Percentiles rank a stretch among this genome's conserved stretches.
phyloP scores from a whole-genome alignment of 2,888 invertebrate species.

The Euphydryas editha region DNA sequence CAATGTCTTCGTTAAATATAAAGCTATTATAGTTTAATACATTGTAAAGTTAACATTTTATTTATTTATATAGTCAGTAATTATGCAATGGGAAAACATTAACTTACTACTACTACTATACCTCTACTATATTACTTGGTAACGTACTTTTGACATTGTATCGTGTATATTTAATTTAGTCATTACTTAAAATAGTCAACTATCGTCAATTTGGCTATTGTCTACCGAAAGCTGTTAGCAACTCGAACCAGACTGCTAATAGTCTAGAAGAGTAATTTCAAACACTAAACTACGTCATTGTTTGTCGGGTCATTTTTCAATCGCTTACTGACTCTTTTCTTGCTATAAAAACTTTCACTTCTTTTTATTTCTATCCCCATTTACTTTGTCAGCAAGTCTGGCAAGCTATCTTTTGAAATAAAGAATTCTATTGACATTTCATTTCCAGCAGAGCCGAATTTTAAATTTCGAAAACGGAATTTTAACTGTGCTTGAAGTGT shows the following conservation, averaged over 20 bases:
- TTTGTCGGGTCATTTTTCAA: slow-evolving; percentile 38
- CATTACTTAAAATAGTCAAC: slow-evolving; percentile 28
- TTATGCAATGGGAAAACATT: too few species aligned
- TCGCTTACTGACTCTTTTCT: slow-evolving; percentile 17
- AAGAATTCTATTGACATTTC: slow-evolving; percentile 22
- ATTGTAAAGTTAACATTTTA: too few species aligned
- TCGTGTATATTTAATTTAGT: not conserved
- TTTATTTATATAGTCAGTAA: too few species aligned
- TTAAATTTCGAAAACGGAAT: slow-evolving; percentile 9
- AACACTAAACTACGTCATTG: slow-evolving; percentile 35
- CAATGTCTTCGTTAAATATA: not conserved
- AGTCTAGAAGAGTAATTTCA: slow-evolving; percentile 36
- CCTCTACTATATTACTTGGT: too few species aligned
- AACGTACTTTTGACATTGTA: too few species aligned
- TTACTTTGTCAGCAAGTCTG: slow-evolving; percentile 20
- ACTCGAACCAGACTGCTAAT: slow-evolving; percentile 34
- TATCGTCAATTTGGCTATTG: slow-evolving; percentile 48
- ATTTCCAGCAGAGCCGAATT: slow-evolving; percentile 12
- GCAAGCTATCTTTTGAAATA: slow-evolving; percentile 22
- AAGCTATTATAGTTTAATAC: not conserved
- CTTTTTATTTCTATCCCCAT: slow-evolving; percentile 21
- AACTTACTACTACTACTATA: too few species aligned
- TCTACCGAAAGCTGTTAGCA: slow-evolving; percentile 52
- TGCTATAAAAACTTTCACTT: slow-evolving; percentile 18
- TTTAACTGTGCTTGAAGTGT: not conserved